A percentile compares a stretch with the other conserved stretches of the same genome.
Evolutionary conservation across 2,888 invertebrate genomes (phyloP).

Genomic region (Plagiodera versicolora): DNA sequence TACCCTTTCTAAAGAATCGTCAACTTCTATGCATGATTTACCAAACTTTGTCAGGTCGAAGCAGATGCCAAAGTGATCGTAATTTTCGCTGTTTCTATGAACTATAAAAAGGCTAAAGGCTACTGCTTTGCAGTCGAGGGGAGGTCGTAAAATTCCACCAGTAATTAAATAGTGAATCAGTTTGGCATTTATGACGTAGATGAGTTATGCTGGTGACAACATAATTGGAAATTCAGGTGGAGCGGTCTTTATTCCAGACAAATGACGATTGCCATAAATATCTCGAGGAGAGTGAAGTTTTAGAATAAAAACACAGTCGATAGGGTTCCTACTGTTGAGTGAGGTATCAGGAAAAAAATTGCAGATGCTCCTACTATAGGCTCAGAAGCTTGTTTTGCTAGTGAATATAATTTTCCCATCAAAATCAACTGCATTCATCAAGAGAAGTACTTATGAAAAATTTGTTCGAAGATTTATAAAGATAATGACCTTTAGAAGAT

Average conservation of each 20-base stretch:
- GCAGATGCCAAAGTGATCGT: not conserved
- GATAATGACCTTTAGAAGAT: too few relatives aligned
- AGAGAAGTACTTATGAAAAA: too few relatives aligned
- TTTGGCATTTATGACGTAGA: not conserved
- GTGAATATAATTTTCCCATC: too few relatives aligned
- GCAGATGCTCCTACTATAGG: too few relatives aligned
- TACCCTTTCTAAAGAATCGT: too few relatives aligned
- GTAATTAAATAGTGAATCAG: constrained; percentile 1
- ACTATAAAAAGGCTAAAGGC: not conserved
- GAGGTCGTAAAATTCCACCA: not conserved
- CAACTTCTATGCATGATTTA: too few relatives aligned
- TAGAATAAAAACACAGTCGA: not conserved
- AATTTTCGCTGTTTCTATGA: not conserved
- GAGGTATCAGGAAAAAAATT: too few relatives aligned
- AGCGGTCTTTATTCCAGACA: not conserved
- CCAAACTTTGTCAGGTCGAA: too few relatives aligned
- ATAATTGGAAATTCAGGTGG: not conserved
- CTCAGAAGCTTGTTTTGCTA: too few relatives aligned
- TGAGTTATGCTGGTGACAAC: not conserved
- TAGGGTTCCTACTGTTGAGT: too few relatives aligned
- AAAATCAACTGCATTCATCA: too few relatives aligned
- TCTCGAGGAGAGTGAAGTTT: not conserved
- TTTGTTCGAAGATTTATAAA: too few relatives aligned
- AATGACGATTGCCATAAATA: not conserved
- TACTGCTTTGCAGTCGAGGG: not conserved